These are phyloP conservation scores for Neodiprion lecontei DNA, from an alignment of 1,140 invertebrate genomes.

Conservation along the genomic window DNA sequence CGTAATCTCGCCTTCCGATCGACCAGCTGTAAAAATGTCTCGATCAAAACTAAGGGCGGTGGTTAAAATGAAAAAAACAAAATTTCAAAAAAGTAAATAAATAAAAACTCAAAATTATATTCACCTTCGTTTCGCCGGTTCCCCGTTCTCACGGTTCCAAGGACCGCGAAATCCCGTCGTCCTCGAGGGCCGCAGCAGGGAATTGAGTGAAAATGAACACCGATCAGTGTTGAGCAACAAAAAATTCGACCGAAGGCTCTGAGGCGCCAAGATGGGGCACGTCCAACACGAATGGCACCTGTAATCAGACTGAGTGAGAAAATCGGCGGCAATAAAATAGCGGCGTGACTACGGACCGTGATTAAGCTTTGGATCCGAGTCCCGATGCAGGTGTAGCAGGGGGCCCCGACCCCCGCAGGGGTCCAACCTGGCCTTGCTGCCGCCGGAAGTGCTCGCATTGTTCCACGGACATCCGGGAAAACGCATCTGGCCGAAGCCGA, in stretches of 20 bases:
- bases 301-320: constrained; percentile 57
- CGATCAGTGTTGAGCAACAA: neutral
- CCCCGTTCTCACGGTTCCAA: neutral
- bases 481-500: constrained; percentile 35
- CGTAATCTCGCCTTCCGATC: too few species aligned
- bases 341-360: neutral
- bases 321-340: constrained; percentile 24
- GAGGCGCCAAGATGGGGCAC: constrained; percentile 22
- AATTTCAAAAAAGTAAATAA: too few species aligned
- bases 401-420: constrained; percentile 29
- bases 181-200: too few species aligned
- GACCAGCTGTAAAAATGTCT: too few species aligned
- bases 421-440: constrained; percentile 50
- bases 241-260: neutral
- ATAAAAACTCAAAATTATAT: neutral
- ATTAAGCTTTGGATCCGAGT: neutral
- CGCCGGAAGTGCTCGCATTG: constrained; percentile 55
- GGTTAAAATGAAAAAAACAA: too few species aligned
- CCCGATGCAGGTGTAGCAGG: neutral
- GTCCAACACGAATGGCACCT: constrained; percentile 52
- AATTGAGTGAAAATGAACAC: neutral
- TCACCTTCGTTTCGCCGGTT: neutral
- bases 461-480: constrained; percentile 60
- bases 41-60: too few species aligned
- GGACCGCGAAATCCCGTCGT: neutral